Base-by-base conservation (phyloP, 2,888 invertebrate species). In the Philereme vetulata region DNA sequence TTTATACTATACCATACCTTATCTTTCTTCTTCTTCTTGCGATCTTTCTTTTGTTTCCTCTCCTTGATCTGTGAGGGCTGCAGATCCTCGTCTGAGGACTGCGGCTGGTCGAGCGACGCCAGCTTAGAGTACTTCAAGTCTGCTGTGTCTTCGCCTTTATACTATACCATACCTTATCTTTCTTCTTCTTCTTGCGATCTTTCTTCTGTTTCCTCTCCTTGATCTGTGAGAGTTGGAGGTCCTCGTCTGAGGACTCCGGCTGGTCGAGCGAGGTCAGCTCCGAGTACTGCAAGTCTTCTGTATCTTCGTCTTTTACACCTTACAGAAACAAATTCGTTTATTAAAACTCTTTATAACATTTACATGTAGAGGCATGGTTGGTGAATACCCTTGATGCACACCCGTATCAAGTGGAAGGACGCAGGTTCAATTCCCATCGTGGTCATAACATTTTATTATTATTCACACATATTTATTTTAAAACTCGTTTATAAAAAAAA, bases 1-100 rank as follows among this genome's bases (percentile, higher is more conserved):
- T 21, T 1, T 21, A 21, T 21, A 21, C 21, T 21, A 2, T 21
- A 21, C 21, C 21, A 21, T 71, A 60, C 65, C 60, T 72, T 52
- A 55, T 71, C 59, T 42, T 66, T 67, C 45, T 64, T 70, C 44
- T 65, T 69, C 33, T 64, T 72, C 62, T 72, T 75, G 11, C 61
- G 70, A 47, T 52, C 72, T 45, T 67, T 76, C 57, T 73, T 77
- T 21, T 67, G 75, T 36, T 80, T 83, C 40, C 76, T 80, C 34
- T 72, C 77, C 60, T 85, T 87, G 0, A 91, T 59, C 46, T 81
- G 72, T 0, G 0, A 88, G 60, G 34, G n/a, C n/a, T n/a, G n/a
- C n/a, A n/a, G n/a, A n/a, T 91, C 90, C 10, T 90, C 90, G 1
- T 89, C 90, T 0, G 88, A 86, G 0, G 82, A 78, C 0, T 54